Evolutionary conservation across 2,797 vertebrate species (phyloP).

Genomic region (Lepidocolaptes lacrymiger): DNA sequence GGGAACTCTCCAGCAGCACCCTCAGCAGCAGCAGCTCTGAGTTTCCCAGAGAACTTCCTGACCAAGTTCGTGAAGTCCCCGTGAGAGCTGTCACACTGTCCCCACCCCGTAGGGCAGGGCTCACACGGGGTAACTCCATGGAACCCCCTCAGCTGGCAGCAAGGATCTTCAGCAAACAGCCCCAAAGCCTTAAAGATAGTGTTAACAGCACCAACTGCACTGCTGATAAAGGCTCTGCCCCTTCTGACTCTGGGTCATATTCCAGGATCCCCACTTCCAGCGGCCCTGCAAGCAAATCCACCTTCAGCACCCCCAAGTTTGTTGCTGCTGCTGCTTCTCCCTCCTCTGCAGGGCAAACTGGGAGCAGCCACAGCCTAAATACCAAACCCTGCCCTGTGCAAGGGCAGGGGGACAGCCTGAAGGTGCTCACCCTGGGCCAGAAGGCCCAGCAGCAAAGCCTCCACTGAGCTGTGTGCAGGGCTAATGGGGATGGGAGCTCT

Average conservation of each 20-base stretch:
- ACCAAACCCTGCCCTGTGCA: neutral
- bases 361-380: neutral
- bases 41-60: neutral
- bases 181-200: neutral
- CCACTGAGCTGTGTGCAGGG: neutral
- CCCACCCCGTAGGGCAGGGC: neutral
- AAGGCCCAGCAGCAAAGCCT: neutral
- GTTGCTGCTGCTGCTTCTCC: neutral
- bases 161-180: neutral
- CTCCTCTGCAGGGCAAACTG: neutral
- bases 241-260: neutral
- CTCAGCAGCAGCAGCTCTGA: neutral
- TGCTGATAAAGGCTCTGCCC: neutral
- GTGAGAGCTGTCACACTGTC: neutral
- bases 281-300: neutral
- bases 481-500: neutral
- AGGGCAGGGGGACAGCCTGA: neutral
- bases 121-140: neutral
- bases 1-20: neutral
- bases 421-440: neutral
- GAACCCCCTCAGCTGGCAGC: neutral
- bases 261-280: neutral
- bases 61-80: neutral
- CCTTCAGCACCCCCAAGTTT: neutral
- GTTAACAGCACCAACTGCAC: neutral